Evolutionary conservation across 1,140 invertebrate species (phyloP).

Genomic region (Drosophila malerkotliana): DNA sequence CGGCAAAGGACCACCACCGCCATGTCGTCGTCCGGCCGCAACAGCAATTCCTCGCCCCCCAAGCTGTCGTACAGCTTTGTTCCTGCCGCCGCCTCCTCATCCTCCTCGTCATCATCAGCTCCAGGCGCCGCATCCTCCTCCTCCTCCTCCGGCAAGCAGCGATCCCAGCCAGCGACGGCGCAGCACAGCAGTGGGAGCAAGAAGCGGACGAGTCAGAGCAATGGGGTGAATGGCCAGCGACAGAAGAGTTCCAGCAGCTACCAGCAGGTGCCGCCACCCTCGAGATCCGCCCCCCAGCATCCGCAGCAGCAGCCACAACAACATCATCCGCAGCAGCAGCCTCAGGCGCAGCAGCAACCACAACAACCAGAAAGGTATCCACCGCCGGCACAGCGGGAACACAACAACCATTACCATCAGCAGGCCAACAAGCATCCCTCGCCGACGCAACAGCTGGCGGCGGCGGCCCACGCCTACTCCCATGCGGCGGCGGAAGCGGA

Average conservation of each 20-base stretch:
- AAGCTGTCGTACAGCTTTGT: constrained; percentile 67
- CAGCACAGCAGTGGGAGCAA: constrained; percentile 67
- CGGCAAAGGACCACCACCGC: constrained; percentile 39
- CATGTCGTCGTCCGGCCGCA: constrained; percentile 24
- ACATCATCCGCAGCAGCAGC: constrained; percentile 8
- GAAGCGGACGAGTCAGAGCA: constrained; percentile 56
- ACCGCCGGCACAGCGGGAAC: constrained; percentile 22
- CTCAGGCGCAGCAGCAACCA: constrained; percentile 27
- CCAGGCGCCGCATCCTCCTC: not conserved
- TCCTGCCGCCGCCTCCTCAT: constrained; percentile 24
- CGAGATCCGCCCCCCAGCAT: constrained; percentile 2
- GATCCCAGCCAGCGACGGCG: constrained; percentile 29
- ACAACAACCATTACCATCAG: constrained; percentile 35
- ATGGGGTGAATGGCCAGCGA: constrained; percentile 17
- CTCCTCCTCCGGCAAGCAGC: constrained; percentile 30
- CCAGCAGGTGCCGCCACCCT: constrained; percentile 47
- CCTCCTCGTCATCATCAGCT: not conserved
- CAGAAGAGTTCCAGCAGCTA: constrained; percentile 33
- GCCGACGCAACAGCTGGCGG: constrained; percentile 74
- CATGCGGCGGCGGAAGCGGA: constrained; percentile 51
- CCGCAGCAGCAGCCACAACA: constrained; percentile 17
- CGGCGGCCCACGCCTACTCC: constrained; percentile 68
- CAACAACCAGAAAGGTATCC: constrained; percentile 23
- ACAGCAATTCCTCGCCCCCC: constrained; percentile 63
- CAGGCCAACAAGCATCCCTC: constrained; percentile 66